Conservation (phyloP, 2,113 vertebrate species). For the Sminthopsis crassicaudata region DNA sequence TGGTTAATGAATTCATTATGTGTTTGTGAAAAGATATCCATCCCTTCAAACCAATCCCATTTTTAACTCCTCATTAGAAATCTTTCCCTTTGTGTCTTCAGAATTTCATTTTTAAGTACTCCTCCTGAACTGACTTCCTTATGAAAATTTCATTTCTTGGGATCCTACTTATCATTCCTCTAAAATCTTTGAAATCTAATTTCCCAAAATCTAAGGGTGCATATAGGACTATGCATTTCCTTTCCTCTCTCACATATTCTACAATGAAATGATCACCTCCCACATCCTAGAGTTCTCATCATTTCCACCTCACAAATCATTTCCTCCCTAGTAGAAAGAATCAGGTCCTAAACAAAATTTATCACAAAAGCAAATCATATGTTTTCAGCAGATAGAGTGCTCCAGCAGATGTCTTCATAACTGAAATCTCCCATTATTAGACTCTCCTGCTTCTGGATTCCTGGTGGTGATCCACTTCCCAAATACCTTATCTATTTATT, state of each 20-base stretch:
- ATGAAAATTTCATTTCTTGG: not conserved
- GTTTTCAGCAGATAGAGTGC: not conserved
- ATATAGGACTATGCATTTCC: not conserved
- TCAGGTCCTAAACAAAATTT: not conserved
- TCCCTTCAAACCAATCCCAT: not conserved
- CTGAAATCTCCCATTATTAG: not conserved
- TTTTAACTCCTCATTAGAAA: not conserved
- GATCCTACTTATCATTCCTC: not conserved
- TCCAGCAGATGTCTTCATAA: not conserved
- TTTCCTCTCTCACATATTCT: not conserved
- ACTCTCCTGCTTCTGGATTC: not conserved
- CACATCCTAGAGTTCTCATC: not conserved
- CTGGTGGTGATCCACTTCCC: not conserved
- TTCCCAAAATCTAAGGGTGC: not conserved
- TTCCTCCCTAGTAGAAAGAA: not conserved
- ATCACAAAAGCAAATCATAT: not conserved
- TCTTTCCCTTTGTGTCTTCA: not conserved
- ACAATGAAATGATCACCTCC: not conserved
- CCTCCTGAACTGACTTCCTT: not conserved
- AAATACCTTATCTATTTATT: not conserved
- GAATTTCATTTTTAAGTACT: not conserved
- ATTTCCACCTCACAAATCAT: not conserved
- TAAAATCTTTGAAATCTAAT: not conserved
- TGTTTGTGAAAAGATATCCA: not conserved
- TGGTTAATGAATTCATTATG: not conserved